Evolutionary conservation across 2,888 invertebrate species (phyloP).

Genomic region (Drosophila borealis): DNA sequence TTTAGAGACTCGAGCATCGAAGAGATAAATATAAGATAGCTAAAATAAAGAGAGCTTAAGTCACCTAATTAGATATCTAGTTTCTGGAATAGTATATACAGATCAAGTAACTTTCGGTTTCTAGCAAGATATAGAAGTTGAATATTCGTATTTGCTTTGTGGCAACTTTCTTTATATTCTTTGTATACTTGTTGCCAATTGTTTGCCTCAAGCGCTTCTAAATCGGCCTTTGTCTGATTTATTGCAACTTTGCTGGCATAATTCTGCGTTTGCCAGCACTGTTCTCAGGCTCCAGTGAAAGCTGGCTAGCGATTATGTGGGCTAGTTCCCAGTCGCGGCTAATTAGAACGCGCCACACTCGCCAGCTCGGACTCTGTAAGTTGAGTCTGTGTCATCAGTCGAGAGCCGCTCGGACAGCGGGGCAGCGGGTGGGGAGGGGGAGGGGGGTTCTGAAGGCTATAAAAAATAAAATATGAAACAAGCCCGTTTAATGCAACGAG

Average conservation of each 20-base stretch:
- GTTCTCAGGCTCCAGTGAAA: conserved; percentile 31
- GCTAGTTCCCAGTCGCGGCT: conserved; percentile 12
- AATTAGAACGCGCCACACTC: conserved; percentile 13
- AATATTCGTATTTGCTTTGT: too few species aligned
- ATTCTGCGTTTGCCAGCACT: background rate
- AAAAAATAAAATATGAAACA: conserved; percentile 52
- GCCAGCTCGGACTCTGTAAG: too few species aligned
- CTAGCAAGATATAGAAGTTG: too few species aligned
- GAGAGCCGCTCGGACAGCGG: conserved; percentile 1
- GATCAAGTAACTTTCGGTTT: too few species aligned
- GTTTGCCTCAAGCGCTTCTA: background rate
- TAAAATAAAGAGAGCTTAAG: too few species aligned
- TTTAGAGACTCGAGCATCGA: too few species aligned
- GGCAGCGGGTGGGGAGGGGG: too few species aligned
- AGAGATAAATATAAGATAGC: too few species aligned
- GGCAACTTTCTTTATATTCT: too few species aligned
- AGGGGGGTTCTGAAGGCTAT: conserved; percentile 8
- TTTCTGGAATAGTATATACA: too few species aligned
- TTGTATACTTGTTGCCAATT: background rate
- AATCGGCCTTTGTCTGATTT: conserved; percentile 11
- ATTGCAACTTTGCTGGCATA: conserved; percentile 3
- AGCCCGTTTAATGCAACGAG: conserved; percentile 45
- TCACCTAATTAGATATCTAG: too few species aligned
- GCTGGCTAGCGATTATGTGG: conserved; percentile 12
- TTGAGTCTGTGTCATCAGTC: background rate